phyloP scores from a whole-genome alignment of 2,888 invertebrate genomes.

The Ophioninae sp. region DNA sequence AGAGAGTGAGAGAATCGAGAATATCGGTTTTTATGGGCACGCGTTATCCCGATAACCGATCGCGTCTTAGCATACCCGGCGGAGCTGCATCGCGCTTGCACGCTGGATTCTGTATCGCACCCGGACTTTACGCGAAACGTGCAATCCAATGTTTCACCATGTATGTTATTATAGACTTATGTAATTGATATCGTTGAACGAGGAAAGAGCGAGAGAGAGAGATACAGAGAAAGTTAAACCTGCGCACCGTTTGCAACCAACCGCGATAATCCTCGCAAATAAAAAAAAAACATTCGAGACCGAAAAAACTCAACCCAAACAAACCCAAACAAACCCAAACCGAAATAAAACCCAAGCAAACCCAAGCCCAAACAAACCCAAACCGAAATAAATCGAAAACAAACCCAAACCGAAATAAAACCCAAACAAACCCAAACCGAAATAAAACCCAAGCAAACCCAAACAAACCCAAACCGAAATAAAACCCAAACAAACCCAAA shows the following conservation, averaged over 20 bases:
- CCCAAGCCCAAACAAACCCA: too few relatives aligned
- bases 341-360: too few relatives aligned
- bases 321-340: too few relatives aligned
- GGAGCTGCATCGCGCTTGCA: constrained; percentile 21
- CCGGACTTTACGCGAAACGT: constrained; percentile 52
- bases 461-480: too few relatives aligned
- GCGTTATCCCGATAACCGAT: constrained; percentile 59
- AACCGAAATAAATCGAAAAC: too few relatives aligned
- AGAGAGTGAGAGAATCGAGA: constrained; percentile 14
- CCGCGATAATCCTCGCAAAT: constrained; percentile 22
- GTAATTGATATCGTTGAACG: constrained; percentile 55
- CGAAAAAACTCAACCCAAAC: too few relatives aligned
- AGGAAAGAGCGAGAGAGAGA: constrained; percentile 2
- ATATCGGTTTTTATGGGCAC: constrained; percentile 35
- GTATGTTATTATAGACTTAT: constrained; percentile 55
- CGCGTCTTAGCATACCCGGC: constrained; percentile 14
- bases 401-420: too few relatives aligned
- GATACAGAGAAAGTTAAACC: constrained; percentile 24
- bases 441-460: too few relatives aligned
- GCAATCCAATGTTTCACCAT: constrained; percentile 51
- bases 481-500: too few relatives aligned
- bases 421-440: too few relatives aligned
- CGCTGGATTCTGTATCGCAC: constrained; percentile 29
- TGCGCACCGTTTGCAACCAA: constrained; percentile 26
- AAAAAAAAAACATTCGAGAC: constrained; percentile 16